Evolutionary conservation across 2,797 vertebrate species (phyloP), one percentile per base, ranked within the genome.

Genomic region (Cirrhinus mrigala): DNA sequence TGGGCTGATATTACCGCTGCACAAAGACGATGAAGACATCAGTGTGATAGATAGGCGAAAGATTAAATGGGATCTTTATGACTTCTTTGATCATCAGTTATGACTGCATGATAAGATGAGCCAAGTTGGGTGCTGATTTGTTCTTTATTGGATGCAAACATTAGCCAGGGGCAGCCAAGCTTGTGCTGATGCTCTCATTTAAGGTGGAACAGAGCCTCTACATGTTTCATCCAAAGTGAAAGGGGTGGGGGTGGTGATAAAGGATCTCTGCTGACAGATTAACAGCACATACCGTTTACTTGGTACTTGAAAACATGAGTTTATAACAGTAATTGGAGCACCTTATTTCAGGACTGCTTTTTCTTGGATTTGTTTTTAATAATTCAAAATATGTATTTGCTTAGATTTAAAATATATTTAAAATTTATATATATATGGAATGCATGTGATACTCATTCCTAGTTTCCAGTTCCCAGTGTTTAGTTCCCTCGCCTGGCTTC

Each of bases 41-140:
- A 92, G 90, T 70, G 94, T 97, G 97, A 97, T 96, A 96, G 96
- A 97, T 97, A 95, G 96, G 94, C 93, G 88, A 91, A 92, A 97
- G 96, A 97, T 97, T 96, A 97, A 97, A 97, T 97, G 96, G 95
- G 96, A 97, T 96, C 96, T 97, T 97, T 96, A 97, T 96, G 96
- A 96, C 96, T 96, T 94, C 96, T 96, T 94, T 96, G 95, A 94
- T 96, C 96, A 96, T 97, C 96, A 95, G 95, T 95, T 96, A 96
- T 96, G 96, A 96, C 96, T 96, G 95, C 91, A 94, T 92, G 95
- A 96, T 95, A 95, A 95, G 96, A 95, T 92, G 92, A 93, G 95
- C 91, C 92, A 93, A 94, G 95, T 95, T 92, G 95, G 93, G 92
- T 87, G 94, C 95, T 95, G 96, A 96, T 96, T 96, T 96, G 95